Evolutionary conservation across 2,888 invertebrate species (phyloP).

Genomic region (Uloborus plumipes): DNA sequence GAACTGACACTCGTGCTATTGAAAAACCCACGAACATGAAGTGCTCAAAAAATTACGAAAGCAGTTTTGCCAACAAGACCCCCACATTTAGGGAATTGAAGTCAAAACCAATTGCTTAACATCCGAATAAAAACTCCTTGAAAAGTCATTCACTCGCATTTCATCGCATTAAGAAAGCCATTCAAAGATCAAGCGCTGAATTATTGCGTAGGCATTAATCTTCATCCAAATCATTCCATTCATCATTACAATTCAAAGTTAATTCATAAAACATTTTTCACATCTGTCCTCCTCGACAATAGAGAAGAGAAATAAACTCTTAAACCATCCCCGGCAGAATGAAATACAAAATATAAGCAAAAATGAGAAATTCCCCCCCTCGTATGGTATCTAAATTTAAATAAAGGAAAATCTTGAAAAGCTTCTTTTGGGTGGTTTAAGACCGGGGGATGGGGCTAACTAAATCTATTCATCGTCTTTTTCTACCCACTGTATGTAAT

Average conservation of each 20-base stretch:
- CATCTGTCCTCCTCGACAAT: not conserved
- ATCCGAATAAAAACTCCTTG: too few species aligned
- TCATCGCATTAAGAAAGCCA: too few species aligned
- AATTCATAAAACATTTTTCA: conserved; percentile 54
- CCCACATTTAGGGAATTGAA: too few species aligned
- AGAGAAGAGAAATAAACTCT: conserved; percentile 8
- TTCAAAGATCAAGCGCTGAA: too few species aligned
- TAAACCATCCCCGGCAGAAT: conserved; percentile 8
- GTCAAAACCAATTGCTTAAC: too few species aligned
- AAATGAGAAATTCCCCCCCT: conserved; percentile 20
- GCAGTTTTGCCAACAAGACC: too few species aligned
- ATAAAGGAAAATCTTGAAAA: conserved; percentile 30
- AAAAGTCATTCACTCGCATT: too few species aligned
- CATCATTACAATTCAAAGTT: conserved; percentile 45
- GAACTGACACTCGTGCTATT: too few species aligned
- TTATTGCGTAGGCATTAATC: conserved; percentile 26
- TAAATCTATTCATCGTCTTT: conserved; percentile 57
- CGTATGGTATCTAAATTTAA: conserved; percentile 45
- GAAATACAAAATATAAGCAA: conserved; percentile 10
- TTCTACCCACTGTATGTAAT: conserved; percentile 38
- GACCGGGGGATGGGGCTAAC: conserved; percentile 22
- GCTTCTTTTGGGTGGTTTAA: too few species aligned
- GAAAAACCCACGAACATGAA: too few species aligned
- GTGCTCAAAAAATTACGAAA: too few species aligned
- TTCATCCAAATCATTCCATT: conserved; percentile 41